Base-by-base conservation (phyloP, 2,797 vertebrate genomes). In the Bradypus variegatus region DNA sequence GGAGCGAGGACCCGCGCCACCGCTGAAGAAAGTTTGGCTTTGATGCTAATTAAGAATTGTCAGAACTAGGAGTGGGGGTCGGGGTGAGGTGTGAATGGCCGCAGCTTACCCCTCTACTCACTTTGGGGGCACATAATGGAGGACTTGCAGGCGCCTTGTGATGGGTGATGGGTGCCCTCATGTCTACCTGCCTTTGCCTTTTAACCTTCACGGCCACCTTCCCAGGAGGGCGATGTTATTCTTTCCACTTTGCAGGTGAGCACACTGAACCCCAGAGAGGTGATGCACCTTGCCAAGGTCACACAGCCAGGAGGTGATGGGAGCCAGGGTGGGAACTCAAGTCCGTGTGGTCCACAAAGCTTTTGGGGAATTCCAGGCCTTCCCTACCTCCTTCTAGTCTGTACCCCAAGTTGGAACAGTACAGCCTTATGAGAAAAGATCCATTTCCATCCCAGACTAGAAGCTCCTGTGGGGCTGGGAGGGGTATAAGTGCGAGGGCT, bases 231-330 rank as follows among this genome's bases (percentile, higher is more conserved):
- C 41, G 60, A 86, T 91, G 1, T 62, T 25, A 25, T 70, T 78
- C 88, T 85, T 62, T 86, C 64, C 76, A 48, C 73, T 69, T 84
- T n/a, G 48, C 81, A 78, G 76, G 82, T 88, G 75, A 94, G 77
- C 64, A 27, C 78, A 15, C 81, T 53, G 81, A 62, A 76, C 85
- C 73, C 88, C 86, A 16, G 89, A 82, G 76, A 82, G 84, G 76
- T 12, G 27, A 82, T 77, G 82, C 88, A 80, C 53, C 48, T 88
- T 60, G 62, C 50, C 96, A 96, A 96, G 94, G 96, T 95, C 96
- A 95, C 90, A 64, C 21, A 76, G 80, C 85, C 76, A 8, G 25
- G 29, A 16, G 62, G 80, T 31, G 45, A 55, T 67, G 36, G 3
- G 55, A 19, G 55, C 55, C 55, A 45, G 41, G 41, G 41, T 45